Base-by-base conservation (phyloP, 2,797 vertebrate species). In the Denticeps clupeoides region DNA sequence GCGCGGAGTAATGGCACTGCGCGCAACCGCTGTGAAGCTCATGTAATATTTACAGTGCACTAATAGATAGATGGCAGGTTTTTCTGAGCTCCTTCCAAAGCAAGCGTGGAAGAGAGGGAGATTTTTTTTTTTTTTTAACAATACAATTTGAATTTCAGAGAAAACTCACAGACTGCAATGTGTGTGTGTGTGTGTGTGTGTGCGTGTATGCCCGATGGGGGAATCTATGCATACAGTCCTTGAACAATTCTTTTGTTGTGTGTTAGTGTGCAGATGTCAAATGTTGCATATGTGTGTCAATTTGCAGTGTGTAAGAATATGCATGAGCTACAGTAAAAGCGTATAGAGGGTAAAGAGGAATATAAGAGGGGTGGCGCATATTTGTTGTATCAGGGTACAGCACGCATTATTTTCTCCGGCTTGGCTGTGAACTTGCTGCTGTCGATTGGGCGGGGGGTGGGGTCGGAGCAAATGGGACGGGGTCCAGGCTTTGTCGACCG, bases 41-140 rank as follows among this genome's bases (percentile, higher is more conserved):
- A 84, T 86, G 80, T 80, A 84, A 84, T 83, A 86, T 86, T 85
- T 81, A 86, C 75, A 69, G 71, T 70, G 78, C 79, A 76, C 81
- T 84, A 84, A 84, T 83, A 86, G 81, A 83, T 72, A 77, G 72
- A 83, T 75, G 74, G 74, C 75, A 75, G 73, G 64, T 73, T 75
- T 79, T 78, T 77, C 70, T 68, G 58, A 58, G 55, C 53, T 48
- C 33, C 26, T 47, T 60, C 47, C 18, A 47, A 44, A 32, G 31
- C 29, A 38, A 44, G 13, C 25, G 2, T 19, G 18, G 18, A 2
- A 32, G 32, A 12, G 32, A 13, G 11, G 38, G 35, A 38, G 16
- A 11, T 35, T 12, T 7, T 35, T 16, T 62, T 56, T 22, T 23
- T 51, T 63, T 59, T 70, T 72, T 59, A n/a, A n/a, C n/a, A n/a